A percentile compares a stretch with the other conserved stretches of the same genome.
Conservation (phyloP, 2,797 vertebrate species). For the Steatocranus sp. region DNA sequence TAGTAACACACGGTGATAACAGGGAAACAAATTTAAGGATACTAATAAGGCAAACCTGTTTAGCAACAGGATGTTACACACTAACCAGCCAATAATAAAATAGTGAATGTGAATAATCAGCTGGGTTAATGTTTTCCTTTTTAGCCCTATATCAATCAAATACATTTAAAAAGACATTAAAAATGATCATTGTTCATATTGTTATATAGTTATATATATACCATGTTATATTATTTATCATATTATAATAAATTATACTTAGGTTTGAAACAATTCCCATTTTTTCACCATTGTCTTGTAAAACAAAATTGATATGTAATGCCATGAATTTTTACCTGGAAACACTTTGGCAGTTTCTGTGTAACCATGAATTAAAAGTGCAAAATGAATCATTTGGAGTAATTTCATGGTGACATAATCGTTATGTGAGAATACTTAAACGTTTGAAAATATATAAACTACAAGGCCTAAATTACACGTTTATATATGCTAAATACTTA, state of each 20-base stretch:
- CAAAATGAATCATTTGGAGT: not conserved
- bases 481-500: not conserved
- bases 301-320: not conserved
- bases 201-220: no score
- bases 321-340: no score
- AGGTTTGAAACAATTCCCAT: not conserved
- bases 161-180: not conserved
- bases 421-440: not conserved
- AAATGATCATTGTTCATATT: not conserved
- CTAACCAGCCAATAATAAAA: not conserved
- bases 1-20: not conserved
- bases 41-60: not conserved
- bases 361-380: not conserved
- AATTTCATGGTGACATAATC: not conserved
- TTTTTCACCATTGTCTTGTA: not conserved
- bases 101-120: not conserved
- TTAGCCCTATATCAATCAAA: not conserved
- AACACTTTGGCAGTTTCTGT: no score
- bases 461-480: not conserved
- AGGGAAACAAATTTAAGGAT: not conserved
- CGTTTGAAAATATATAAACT: not conserved
- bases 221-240: no score
- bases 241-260: not conserved
- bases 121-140: not conserved
- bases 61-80: not conserved